A percentile compares a stretch with the other conserved stretches of the same genome.
Evolutionary conservation across 2,797 vertebrate species (phyloP).

Genomic region (Sitta carolinensis): DNA sequence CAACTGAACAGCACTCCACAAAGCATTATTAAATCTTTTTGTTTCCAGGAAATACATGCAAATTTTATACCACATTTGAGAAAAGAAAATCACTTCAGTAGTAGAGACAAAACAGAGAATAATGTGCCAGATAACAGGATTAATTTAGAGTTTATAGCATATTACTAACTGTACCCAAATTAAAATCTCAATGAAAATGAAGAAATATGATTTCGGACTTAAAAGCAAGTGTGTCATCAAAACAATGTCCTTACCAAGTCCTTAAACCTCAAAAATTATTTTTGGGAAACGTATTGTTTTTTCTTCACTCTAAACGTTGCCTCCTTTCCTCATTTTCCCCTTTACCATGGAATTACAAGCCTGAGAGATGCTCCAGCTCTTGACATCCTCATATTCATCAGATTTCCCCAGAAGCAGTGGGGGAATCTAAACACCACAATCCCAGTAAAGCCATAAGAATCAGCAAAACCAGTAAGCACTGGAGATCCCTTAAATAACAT

Average conservation of each 20-base stretch:
- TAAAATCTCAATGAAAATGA: not conserved
- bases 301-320: fast-evolving
- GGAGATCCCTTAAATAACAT: not conserved
- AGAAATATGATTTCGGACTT: not conserved
- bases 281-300: not conserved
- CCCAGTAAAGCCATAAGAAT: not conserved
- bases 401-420: not conserved
- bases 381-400: not conserved
- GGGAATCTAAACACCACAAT: not conserved
- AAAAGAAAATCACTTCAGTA: not conserved
- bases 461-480: not conserved
- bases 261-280: not conserved
- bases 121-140: not conserved
- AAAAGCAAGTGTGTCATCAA: not conserved
- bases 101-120: not conserved
- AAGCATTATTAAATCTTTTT: not conserved
- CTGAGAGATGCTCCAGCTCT: not conserved
- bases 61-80: not conserved
- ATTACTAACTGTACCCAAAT: not conserved
- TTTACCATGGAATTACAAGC: not conserved
- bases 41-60: not conserved
- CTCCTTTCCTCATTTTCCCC: not conserved
- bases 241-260: not conserved
- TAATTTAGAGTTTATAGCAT: not conserved
- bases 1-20: not conserved